These are phyloP conservation scores for Megamerina dolium DNA, from an alignment of 2,888 invertebrate genomes.

Conservation along the genomic window DNA sequence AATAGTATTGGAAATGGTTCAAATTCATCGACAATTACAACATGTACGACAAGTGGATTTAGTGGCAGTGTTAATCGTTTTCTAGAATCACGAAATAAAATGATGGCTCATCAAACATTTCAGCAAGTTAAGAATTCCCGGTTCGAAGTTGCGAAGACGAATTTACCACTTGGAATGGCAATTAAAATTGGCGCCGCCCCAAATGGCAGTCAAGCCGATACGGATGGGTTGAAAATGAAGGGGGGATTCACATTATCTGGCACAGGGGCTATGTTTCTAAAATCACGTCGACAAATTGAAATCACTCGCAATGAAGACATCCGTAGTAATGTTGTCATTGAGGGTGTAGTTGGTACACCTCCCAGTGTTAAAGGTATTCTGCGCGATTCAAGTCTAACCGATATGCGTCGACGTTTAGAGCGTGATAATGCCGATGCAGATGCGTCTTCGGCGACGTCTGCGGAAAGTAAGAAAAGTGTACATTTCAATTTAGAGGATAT, in stretches of 20 bases:
- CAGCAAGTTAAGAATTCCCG: slow-evolving; percentile 40
- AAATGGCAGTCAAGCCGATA: slow-evolving; percentile 23
- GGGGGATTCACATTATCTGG: slow-evolving; percentile 53
- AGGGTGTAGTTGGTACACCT: slow-evolving; percentile 19
- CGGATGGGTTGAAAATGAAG: slow-evolving; percentile 31
- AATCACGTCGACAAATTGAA: slow-evolving; percentile 49
- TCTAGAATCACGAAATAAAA: slow-evolving; percentile 39
- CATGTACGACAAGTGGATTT: slow-evolving; percentile 34
- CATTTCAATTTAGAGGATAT: slow-evolving; percentile 54
- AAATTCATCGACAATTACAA: slow-evolving; percentile 24
- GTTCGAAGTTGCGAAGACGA: slow-evolving; percentile 43
- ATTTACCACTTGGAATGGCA: slow-evolving; percentile 38
- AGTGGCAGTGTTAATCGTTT: slow-evolving; percentile 42
- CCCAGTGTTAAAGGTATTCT: slow-evolving; percentile 57
- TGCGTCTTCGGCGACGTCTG: slow-evolving; percentile 3
- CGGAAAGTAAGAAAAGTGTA: slow-evolving; percentile 71
- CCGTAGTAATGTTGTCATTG: slow-evolving; percentile 19
- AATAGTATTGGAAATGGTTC: slow-evolving; percentile 16
- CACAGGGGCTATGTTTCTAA: slow-evolving; percentile 60
- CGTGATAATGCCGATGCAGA: slow-evolving; percentile 26
- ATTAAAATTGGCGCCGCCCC: too few relatives aligned
- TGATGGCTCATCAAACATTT: slow-evolving; percentile 34
- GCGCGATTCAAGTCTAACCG: slow-evolving; percentile 54
- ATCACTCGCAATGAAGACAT: slow-evolving; percentile 8
- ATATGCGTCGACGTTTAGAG: slow-evolving; percentile 37